Conservation (phyloP, 2,797 vertebrate species). For the Coregonus sp. region DNA sequence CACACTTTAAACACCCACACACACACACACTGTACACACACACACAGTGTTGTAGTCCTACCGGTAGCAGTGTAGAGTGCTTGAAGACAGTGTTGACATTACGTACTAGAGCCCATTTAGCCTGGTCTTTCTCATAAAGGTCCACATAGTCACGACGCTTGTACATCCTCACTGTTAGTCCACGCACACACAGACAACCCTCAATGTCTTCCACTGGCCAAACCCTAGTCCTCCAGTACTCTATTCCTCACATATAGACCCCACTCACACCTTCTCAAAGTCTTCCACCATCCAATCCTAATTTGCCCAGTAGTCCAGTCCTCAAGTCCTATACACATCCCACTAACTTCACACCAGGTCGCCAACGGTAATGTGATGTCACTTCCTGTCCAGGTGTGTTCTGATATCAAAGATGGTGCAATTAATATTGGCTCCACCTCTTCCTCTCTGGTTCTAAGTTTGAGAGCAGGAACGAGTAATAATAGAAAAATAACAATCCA, state of each 20-base stretch:
- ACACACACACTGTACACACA: constrained; percentile 20
- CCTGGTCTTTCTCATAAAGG: constrained; percentile 83
- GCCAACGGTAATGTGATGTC: constrained; percentile 59
- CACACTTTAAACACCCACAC: neutral
- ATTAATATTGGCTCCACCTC: neutral
- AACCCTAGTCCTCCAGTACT: neutral
- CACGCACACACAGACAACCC: constrained; percentile 16
- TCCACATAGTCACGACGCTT: constrained; percentile 80
- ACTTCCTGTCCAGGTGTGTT: constrained; percentile 64
- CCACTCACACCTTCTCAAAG: too few relatives aligned
- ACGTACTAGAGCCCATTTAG: constrained; percentile 89
- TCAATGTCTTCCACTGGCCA: neutral
- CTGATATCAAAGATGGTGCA: too few relatives aligned
- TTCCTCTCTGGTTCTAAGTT: neutral
- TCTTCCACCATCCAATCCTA: too few relatives aligned
- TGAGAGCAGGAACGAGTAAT: neutral
- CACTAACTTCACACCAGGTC: constrained; percentile 37
- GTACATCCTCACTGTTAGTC: constrained; percentile 70
- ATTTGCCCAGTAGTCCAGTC: too few relatives aligned
- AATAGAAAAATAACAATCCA: neutral
- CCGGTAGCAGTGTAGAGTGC: constrained; percentile 84
- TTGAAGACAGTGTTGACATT: constrained; percentile 91
- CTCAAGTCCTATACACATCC: constrained; percentile 32
- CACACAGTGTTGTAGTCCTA: constrained; percentile 64
- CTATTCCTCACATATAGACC: neutral